Conservation (phyloP, 2,113 vertebrate genomes). For the Corythornis cristatus region DNA sequence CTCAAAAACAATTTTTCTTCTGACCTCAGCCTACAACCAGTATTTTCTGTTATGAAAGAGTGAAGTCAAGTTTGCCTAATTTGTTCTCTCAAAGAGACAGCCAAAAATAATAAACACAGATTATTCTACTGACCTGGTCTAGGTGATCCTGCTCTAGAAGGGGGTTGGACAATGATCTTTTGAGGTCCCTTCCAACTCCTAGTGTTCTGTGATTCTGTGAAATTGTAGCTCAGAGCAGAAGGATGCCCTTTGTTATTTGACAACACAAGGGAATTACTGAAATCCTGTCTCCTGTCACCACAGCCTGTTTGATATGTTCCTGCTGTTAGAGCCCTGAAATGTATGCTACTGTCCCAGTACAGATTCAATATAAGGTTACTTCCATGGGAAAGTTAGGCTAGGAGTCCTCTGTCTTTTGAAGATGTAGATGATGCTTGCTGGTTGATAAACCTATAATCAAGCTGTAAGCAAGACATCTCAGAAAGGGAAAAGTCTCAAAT, state of each 20-base stretch:
- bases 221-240: conserved; percentile 7
- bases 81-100: not conserved
- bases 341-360: not conserved
- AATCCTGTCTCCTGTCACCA: not conserved
- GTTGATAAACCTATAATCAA: not conserved
- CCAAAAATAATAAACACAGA: not conserved
- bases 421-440: not conserved
- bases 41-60: not conserved
- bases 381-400: not conserved
- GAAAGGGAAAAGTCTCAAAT: not conserved
- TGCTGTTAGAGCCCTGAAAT: not conserved
- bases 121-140: not conserved
- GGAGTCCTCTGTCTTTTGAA: not conserved
- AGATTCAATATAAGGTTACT: not conserved
- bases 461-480: not conserved
- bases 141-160: no score
- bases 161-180: no score
- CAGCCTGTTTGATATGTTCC: not conserved
- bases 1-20: not conserved
- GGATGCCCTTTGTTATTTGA: not conserved
- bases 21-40: not conserved
- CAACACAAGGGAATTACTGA: not conserved
- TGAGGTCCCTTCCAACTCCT: no score
- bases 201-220: no score
- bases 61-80: not conserved